Evolutionary conservation across 1,140 invertebrate species (phyloP), one percentile per base, ranked within the genome.

Genomic region (Physella acuta): DNA sequence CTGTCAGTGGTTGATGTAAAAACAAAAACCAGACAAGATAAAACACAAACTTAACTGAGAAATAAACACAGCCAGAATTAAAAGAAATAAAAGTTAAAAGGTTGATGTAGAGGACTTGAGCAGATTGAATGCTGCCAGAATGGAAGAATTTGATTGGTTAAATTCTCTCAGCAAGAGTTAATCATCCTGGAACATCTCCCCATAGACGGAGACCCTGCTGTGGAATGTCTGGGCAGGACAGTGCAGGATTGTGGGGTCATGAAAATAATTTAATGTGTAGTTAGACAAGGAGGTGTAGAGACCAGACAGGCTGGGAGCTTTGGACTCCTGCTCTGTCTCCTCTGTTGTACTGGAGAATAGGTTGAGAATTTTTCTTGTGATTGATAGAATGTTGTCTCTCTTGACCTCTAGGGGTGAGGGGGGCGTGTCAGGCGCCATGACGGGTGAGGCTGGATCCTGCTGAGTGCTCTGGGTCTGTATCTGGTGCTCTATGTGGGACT

Each of bases 181-280:
- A 26, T 71, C 34, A 64, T 65, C 55, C 26, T 36, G 33, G 77
- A 82, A 86, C 75, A 86, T 82, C 87, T 92, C 90, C 20, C 91
- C 91, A 52, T 89, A 87, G 56, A 92, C 83, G n/a, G 90, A 91
- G 82, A 92, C 88, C 71, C 90, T 87, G 83, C 90, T 88, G 55
- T 91, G 82, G 79, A 91, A 92, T 53, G 90, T 88, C 67, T 90
- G 90, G 30, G 90, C 88, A 58, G 89, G 87, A 76, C 91, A 92
- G 33, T 88, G 86, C 33, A 92, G 76, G 5, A 89, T 75, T 75
- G 88, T 86, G 26, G 83, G 82, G 28, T 88, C 86, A 79, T 89
- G 88, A 60, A 85, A 79, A 73, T 88, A 88, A 59, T 87, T 86
- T 72, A 81, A 87, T 37, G 74, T 66, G 68, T 79, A 78, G 67